A percentile compares a stretch with the other conserved stretches of the same genome.
Conservation (phyloP, 2,888 invertebrate species). For the Octonoba sinensis region DNA sequence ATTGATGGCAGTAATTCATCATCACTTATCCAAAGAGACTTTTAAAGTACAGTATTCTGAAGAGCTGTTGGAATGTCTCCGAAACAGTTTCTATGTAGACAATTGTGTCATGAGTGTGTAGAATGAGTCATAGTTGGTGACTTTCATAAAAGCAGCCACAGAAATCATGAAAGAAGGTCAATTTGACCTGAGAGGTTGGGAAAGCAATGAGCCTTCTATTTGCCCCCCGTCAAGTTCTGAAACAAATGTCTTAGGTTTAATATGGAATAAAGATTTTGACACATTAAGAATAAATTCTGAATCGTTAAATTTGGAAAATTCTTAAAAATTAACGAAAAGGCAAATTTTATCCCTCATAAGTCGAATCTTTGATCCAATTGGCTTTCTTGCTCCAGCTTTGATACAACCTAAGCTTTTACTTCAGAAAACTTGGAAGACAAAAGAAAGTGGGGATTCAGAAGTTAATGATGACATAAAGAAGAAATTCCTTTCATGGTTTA, state of each 20-base stretch:
- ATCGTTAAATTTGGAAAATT: neutral
- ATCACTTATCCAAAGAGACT: constrained; percentile 4
- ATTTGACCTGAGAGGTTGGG: constrained; percentile 9
- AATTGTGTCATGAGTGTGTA: constrained; percentile 7
- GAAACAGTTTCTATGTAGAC: constrained; percentile 9
- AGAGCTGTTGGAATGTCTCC: neutral
- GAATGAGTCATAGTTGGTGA: neutral
- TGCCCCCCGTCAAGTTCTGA: neutral
- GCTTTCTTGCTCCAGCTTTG: neutral
- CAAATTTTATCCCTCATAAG: neutral
- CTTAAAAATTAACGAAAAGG: constrained; percentile 3
- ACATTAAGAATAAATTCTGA: neutral
- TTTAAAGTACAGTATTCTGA: neutral
- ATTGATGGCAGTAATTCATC: constrained; percentile 1
- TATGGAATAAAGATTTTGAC: constrained; percentile 5
- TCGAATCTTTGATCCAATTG: neutral
- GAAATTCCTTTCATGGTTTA: neutral
- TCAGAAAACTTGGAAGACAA: constrained; percentile 4
- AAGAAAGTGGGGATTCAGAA: neutral
- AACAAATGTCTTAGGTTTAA: neutral
- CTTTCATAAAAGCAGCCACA: neutral
- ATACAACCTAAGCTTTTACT: neutral
- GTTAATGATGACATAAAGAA: constrained; percentile 10
- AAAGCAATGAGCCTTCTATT: constrained; percentile 6
- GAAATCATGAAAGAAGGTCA: constrained; percentile 1